Conservation (phyloP, 2,888 invertebrate genomes). For the Ceraclea dissimilis region DNA sequence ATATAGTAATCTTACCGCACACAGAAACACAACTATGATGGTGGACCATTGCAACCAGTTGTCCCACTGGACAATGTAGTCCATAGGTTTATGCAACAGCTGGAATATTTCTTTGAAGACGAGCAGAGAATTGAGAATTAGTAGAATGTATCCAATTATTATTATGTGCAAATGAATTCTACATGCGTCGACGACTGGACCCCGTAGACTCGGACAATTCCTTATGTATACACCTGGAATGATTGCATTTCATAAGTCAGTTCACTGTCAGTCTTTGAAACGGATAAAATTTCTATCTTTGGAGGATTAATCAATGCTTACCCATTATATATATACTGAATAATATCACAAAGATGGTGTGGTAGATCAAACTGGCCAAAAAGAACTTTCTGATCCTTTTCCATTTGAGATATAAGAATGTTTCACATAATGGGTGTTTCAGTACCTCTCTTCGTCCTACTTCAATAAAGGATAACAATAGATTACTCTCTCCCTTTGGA, state of each 20-base stretch:
- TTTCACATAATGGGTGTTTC: slow-evolving; percentile 79
- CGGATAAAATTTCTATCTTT: too few relatives aligned
- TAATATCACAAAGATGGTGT: slow-evolving; percentile 65
- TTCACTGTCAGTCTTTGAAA: too few relatives aligned
- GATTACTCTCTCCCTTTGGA: slow-evolving; percentile 61
- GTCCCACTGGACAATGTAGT: slow-evolving; percentile 75
- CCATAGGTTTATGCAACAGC: slow-evolving; percentile 61
- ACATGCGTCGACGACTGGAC: slow-evolving; percentile 33
- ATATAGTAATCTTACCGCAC: slow-evolving; percentile 49
- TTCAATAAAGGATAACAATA: slow-evolving; percentile 65
- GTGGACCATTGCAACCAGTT: slow-evolving; percentile 79
- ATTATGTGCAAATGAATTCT: slow-evolving; percentile 38
- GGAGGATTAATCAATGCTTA: slow-evolving; percentile 29
- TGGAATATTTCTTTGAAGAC: slow-evolving; percentile 71
- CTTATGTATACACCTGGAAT: slow-evolving; percentile 47
- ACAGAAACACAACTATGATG: slow-evolving; percentile 61
- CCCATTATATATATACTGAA: slow-evolving; percentile 68
- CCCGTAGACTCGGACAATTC: slow-evolving; percentile 33
- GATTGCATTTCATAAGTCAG: background rate
- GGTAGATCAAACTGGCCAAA: slow-evolving; percentile 68
- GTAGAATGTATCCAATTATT: slow-evolving; percentile 52
- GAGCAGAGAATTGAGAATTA: slow-evolving; percentile 56
- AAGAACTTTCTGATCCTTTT: slow-evolving; percentile 74
- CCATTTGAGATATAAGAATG: slow-evolving; percentile 80
- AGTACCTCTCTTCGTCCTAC: slow-evolving; percentile 69